These are phyloP conservation scores for Aphidius gifuensis DNA, from an alignment of 1,140 invertebrate species.

Conservation along the genomic window DNA sequence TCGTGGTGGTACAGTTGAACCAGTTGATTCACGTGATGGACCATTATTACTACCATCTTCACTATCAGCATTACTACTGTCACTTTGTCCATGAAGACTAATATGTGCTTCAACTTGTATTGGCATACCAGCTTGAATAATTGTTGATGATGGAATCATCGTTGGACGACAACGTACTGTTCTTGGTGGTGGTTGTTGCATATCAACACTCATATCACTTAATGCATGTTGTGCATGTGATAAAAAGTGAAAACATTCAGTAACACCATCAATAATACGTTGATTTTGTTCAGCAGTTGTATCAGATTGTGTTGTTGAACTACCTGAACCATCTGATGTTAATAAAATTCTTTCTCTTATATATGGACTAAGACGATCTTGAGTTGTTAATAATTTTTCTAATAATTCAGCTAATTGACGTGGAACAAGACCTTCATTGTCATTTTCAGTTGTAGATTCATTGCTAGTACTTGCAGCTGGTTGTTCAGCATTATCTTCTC, in stretches of 20 bases:
- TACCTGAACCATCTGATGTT: conserved; percentile 33
- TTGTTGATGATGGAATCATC: conserved; percentile 67
- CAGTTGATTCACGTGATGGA: no score
- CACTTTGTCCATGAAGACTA: conserved; percentile 49
- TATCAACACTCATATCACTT: conserved; percentile 79
- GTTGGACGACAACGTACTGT: conserved; percentile 69
- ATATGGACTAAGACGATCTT: conserved; percentile 63
- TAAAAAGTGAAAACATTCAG: conserved; percentile 77
- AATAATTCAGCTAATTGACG: conserved; percentile 62
- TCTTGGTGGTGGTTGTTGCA: conserved; percentile 66
- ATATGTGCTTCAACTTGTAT: conserved; percentile 65
- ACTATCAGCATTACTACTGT: conserved; percentile 26
- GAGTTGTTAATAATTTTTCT: conserved; percentile 59
- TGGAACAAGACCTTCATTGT: conserved; percentile 38
- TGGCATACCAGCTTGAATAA: conserved; percentile 64
- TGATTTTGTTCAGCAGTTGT: conserved; percentile 55
- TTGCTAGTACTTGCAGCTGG: conserved; percentile 16
- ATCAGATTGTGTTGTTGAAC: background rate
- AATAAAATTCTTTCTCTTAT: conserved; percentile 39
- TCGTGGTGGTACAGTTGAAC: no score
- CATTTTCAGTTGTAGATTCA: conserved; percentile 19
- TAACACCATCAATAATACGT: conserved; percentile 67
- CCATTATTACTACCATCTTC: conserved; percentile 1
- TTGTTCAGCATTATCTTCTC: conserved; percentile 17
- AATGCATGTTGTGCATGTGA: conserved; percentile 84